These are phyloP conservation scores for Dufourea novaeangliae DNA, from an alignment of 1,140 invertebrate genomes.

Conservation along the genomic window DNA sequence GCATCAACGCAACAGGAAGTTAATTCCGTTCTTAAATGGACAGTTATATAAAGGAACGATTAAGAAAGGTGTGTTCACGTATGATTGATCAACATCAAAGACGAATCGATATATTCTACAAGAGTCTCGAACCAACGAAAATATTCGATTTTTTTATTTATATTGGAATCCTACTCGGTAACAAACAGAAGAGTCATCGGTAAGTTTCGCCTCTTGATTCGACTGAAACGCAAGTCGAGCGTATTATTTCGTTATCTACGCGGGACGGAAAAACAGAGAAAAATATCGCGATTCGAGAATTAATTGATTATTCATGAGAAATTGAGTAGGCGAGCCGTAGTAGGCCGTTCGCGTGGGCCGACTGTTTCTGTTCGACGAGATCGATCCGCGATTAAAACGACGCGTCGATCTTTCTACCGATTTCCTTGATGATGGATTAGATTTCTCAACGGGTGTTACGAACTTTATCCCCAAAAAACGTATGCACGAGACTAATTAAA, in stretches of 20 bases:
- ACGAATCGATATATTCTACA: background rate
- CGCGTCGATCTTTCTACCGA: background rate
- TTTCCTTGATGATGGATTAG: background rate
- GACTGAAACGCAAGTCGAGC: constrained; percentile 3
- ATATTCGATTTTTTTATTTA: background rate
- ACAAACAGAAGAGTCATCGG: background rate
- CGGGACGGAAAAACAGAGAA: constrained; percentile 53
- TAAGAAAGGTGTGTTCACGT: constrained; percentile 50
- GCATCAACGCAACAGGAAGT: constrained; percentile 50
- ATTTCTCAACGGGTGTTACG: background rate
- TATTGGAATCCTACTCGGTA: background rate
- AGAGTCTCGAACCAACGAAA: background rate
- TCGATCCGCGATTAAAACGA: constrained; percentile 67
- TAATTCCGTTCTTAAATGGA: constrained; percentile 47
- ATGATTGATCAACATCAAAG: background rate
- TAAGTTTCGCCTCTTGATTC: constrained; percentile 13
- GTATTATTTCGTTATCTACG: background rate
- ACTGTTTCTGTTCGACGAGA: constrained; percentile 69
- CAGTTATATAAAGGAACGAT: constrained; percentile 60
- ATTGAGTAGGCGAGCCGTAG: constrained; percentile 72
- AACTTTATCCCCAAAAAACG: too few species aligned
- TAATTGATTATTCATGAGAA: constrained; percentile 75
- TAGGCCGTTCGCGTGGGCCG: constrained; percentile 73
- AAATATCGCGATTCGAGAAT: constrained; percentile 69
- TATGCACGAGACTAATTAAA: too few species aligned